Base-by-base conservation (phyloP, 2,888 invertebrate species). In the Scelioninae gen. 2 region DNA sequence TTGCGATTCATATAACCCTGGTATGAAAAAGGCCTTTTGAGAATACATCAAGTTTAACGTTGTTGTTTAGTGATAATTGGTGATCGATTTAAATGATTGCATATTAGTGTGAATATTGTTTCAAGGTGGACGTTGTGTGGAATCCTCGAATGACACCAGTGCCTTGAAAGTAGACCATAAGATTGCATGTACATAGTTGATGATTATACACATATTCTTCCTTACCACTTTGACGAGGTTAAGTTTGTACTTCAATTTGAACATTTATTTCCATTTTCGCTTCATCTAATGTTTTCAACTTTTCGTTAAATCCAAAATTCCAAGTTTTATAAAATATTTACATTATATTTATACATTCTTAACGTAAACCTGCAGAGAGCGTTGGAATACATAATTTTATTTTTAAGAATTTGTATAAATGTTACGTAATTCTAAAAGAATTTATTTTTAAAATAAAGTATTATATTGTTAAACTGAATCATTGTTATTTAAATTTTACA, bases 151-250 rank as follows among this genome's bases (percentile, higher is more conserved):
- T 48, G 60, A 65, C 60, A 53, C 69, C 46, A 69, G 69, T 69
- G 69, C 69, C 69, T 73, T 64, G 60, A 55, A 65, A 65, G 64
- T 69, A 69, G 63, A 45, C 60, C 18, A 46, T 64, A 45, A 60
- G 43, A 58, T 64, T 69, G 64, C 64, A 69, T 64, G 64, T 46
- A 60, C 18, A 35, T 45, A 41, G 33, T 16, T 55, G 31, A 53
- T 60, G 45, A 43, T 67, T 43, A 43, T 45, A 31, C 46, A 9
- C 13, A 35, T 18, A 13, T 18, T 41, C 9, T 39, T 18, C 9
- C 13, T 41, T 41, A 31, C 41, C 31, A 43, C 28, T 18, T 45
- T 31, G 19, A 19, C 15, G 11, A 43, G 5, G 19, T 35, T 15
- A 18, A 9, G 9, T 22, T 53, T 41, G 9, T 25, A 25, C 2